Evolutionary conservation across 1,140 invertebrate species (phyloP).

Genomic region (Varroa destructor): DNA sequence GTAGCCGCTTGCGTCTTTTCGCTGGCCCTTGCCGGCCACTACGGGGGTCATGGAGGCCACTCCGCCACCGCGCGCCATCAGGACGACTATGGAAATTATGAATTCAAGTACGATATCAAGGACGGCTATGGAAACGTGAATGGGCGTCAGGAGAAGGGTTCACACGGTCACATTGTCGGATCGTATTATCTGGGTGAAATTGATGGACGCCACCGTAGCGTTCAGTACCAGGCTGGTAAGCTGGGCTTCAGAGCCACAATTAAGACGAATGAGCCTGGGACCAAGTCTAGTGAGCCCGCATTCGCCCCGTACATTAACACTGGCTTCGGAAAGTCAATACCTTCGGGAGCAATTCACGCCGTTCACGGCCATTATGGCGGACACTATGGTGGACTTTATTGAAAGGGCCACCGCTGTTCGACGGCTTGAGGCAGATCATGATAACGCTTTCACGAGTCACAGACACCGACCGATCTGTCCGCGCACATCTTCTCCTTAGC

Average conservation of each 20-base stretch:
- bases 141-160: conserved; percentile 22
- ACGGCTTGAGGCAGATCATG: too few species aligned
- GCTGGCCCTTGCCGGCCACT: neutral
- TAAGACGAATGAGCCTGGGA: conserved; percentile 21
- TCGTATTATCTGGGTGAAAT: conserved; percentile 24
- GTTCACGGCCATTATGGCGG: conserved; percentile 18
- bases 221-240: conserved; percentile 13
- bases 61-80: neutral
- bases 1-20: conserved; percentile 3
- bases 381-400: neutral
- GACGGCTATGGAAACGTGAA: conserved; percentile 28
- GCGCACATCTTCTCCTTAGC: too few species aligned
- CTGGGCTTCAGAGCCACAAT: conserved; percentile 17
- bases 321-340: conserved; percentile 1
- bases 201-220: conserved; percentile 20
- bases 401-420: too few species aligned
- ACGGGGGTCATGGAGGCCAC: conserved; percentile 9
- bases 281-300: conserved; percentile 19
- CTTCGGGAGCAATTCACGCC: conserved; percentile 19
- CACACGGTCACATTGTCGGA: neutral
- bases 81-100: conserved; percentile 23
- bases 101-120: conserved; percentile 28
- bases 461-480: too few species aligned
- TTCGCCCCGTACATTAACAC: conserved; percentile 15
- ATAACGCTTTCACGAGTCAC: too few species aligned